Evolutionary conservation across 1,140 invertebrate genomes (phyloP).

Genomic region (Nymphalis io): DNA sequence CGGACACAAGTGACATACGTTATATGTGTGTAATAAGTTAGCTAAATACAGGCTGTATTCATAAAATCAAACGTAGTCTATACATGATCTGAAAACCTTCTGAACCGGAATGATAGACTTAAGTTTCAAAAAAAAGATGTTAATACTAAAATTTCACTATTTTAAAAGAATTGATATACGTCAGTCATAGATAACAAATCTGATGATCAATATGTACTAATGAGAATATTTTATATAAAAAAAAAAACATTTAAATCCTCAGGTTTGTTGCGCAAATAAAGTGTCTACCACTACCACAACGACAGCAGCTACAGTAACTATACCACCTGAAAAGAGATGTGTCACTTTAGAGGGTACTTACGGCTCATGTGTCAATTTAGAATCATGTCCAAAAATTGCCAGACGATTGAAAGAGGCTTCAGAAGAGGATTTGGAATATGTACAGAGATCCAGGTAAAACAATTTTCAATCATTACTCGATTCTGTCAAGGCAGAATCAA

Average conservation of each 20-base stretch:
- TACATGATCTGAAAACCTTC: too few relatives aligned
- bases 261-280: slow-evolving; percentile 52
- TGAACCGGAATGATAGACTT: too few relatives aligned
- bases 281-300: neutral
- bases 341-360: slow-evolving; percentile 41
- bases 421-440: slow-evolving; percentile 34
- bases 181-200: too few relatives aligned
- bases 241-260: neutral
- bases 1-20: too few relatives aligned
- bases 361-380: slow-evolving; percentile 44
- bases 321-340: slow-evolving; percentile 31
- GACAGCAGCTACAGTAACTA: slow-evolving; percentile 12
- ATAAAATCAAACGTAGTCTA: too few relatives aligned
- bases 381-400: slow-evolving; percentile 40
- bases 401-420: slow-evolving; percentile 33
- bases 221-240: neutral
- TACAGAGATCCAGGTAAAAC: slow-evolving; percentile 48
- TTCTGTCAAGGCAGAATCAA: neutral
- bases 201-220: too few relatives aligned
- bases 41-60: too few relatives aligned
- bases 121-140: too few relatives aligned
- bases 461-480: neutral
- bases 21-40: too few relatives aligned
- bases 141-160: too few relatives aligned
- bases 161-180: too few relatives aligned